These are phyloP conservation scores for Clinocottus analis DNA, from an alignment of 2,113 vertebrate genomes.

Conservation along the genomic window DNA sequence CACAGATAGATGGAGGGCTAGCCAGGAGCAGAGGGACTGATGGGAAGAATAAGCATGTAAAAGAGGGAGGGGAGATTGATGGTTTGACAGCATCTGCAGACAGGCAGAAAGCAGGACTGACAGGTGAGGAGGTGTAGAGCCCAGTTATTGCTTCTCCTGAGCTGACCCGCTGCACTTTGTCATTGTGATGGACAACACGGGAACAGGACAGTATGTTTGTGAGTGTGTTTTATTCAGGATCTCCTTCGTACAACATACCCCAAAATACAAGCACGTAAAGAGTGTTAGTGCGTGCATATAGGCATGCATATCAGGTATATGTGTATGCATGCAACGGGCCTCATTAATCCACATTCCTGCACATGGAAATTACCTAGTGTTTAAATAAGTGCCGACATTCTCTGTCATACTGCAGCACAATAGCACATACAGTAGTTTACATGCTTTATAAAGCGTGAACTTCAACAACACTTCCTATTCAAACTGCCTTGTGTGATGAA, in stretches of 20 bases:
- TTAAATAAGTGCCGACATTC: slow-evolving; percentile 19
- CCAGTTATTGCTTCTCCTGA: slow-evolving; percentile 64
- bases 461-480: slow-evolving; percentile 25
- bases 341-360: slow-evolving; percentile 62
- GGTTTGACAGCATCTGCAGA: slow-evolving; percentile 72
- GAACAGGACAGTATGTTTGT: slow-evolving; percentile 53
- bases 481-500: slow-evolving; percentile 49
- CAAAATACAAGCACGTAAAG: slow-evolving; percentile 33
- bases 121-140: slow-evolving; percentile 65
- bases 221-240: slow-evolving; percentile 42
- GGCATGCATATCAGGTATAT: slow-evolving; percentile 47
- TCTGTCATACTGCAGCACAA: not conserved
- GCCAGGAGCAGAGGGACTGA: slow-evolving; percentile 18
- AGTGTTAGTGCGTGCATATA: slow-evolving; percentile 28
- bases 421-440: slow-evolving; percentile 4
- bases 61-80: slow-evolving; percentile 63
- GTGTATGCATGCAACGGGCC: slow-evolving; percentile 52
- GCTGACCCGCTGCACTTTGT: slow-evolving; percentile 67
- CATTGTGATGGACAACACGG: slow-evolving; percentile 58
- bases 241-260: slow-evolving; percentile 38
- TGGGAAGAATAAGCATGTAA: slow-evolving; percentile 37
- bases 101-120: slow-evolving; percentile 64
- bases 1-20: slow-evolving; percentile 31
- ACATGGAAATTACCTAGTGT: slow-evolving; percentile 25
- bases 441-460: slow-evolving; percentile 15